Evolutionary conservation across 1,140 invertebrate genomes (phyloP).

Genomic region (Pseudomyrmex pallidus): DNA sequence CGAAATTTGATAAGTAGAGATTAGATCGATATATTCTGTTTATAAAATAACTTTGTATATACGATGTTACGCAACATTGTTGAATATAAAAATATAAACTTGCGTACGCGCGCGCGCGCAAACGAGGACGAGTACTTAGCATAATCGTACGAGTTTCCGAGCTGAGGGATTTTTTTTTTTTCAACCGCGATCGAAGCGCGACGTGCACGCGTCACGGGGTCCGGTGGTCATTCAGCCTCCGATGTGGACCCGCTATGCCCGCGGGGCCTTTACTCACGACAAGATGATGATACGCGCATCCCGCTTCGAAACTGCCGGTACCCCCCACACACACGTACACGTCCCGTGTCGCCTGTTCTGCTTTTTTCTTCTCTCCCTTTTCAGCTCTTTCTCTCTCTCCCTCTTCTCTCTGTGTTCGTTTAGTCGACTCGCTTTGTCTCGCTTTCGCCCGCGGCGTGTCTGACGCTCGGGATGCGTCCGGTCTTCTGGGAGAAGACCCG

Average conservation of each 20-base stretch:
- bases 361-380: conserved; percentile 5
- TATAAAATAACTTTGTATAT: too few relatives aligned
- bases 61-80: too few relatives aligned
- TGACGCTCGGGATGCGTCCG: conserved; percentile 24
- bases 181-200: not conserved
- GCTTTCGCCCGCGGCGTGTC: conserved; percentile 30
- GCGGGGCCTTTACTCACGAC: conserved; percentile 52
- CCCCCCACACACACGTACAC: not conserved
- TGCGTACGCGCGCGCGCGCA: not conserved
- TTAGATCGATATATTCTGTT: too few relatives aligned
- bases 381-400: not conserved
- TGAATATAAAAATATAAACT: too few relatives aligned
- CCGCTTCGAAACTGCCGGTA: conserved; percentile 45
- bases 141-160: not conserved
- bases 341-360: conserved; percentile 1
- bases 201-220: not conserved
- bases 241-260: conserved; percentile 50
- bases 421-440: conserved; percentile 22
- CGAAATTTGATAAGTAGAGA: too few relatives aligned
- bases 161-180: too few relatives aligned
- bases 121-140: not conserved
- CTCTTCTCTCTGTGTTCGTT: not conserved
- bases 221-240: conserved; percentile 46
- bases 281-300: conserved; percentile 42
- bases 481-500: not conserved